Evolutionary conservation across 2,888 invertebrate genomes (phyloP).

Genomic region (Sinelater perroti): DNA sequence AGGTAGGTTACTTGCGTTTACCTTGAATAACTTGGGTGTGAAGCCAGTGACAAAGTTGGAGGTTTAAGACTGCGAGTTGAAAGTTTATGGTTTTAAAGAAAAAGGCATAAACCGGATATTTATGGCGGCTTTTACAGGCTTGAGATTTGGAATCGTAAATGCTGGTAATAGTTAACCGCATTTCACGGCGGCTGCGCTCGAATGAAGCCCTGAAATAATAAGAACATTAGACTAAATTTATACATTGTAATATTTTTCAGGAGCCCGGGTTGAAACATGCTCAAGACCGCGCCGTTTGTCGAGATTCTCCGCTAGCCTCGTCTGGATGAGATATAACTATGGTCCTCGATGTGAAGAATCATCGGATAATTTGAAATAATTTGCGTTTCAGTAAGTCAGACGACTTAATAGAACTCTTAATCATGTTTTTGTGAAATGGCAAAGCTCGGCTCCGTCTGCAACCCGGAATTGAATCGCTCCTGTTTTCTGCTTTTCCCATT

Average conservation of each 20-base stretch:
- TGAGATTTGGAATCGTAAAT: slow-evolving; percentile 14
- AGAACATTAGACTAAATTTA: slow-evolving; percentile 2
- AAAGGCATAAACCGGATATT: slow-evolving; percentile 6
- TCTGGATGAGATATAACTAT: slow-evolving; percentile 7
- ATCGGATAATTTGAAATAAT: slow-evolving; percentile 16
- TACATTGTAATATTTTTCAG: slow-evolving; percentile 10
- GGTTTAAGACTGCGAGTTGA: neutral
- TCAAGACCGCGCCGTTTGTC: neutral
- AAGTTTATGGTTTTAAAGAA: slow-evolving; percentile 1
- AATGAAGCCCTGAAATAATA: neutral
- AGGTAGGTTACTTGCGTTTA: too few relatives aligned
- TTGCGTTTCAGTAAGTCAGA: slow-evolving; percentile 17
- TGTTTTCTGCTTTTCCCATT: neutral
- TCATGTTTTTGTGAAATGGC: slow-evolving; percentile 13
- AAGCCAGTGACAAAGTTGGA: neutral
- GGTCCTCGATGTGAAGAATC: slow-evolving; percentile 1
- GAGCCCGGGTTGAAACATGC: neutral
- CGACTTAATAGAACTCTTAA: slow-evolving; percentile 11
- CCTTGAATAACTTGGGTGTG: too few relatives aligned
- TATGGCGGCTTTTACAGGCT: slow-evolving; percentile 5
- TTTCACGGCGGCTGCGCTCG: slow-evolving; percentile 4
- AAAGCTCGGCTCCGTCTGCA: slow-evolving; percentile 4
- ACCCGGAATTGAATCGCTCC: slow-evolving; percentile 1
- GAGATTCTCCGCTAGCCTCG: neutral
- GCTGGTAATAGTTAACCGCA: neutral